Base-by-base conservation (phyloP, 2,888 invertebrate species). In the Eurytoma californica region DNA sequence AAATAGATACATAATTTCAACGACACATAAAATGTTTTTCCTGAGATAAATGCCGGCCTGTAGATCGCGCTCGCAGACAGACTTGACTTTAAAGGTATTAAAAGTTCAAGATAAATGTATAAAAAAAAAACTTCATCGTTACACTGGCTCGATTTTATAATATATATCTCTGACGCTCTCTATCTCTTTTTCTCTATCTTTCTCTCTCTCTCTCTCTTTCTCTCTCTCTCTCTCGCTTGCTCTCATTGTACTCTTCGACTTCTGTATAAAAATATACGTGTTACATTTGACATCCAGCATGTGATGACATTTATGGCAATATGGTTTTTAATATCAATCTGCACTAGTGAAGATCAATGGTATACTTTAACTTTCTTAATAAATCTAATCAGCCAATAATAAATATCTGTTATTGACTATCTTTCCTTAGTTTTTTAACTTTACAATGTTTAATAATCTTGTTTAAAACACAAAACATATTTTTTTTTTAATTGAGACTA, bases 201-300 rank as follows among this genome's bases (percentile, higher is more conserved):
- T 67, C 16, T 20, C 16, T 65, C n/a, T n/a, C 13, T 49, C 69
- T 39, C 47, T 68, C 28, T 24, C 20, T 55, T 53, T 65, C 49
- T 9, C 18, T 39, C 39, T 58, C 18, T 39, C 14, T 39, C 30
- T 57, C 57, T 57, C 14, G 13, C 69, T 39, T 61, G 9, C 7
- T 39, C 9, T 39, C 39, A 39, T 39, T 67, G 58, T 70, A 63
- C 51, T 69, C 61, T 60, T 39, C 66, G 51, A 55, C 58, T 57
- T 76, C 67, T 77, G 69, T 81, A 81, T 81, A 79, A 81, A 81
- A 81, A 81, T 81, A 81, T 80, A 80, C 78, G 63, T n/a, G 72
- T 47, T 47, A 39, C 28, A 39, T 72, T 61, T 57, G 28, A 67
- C 61, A n/a, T 65, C 51, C 70, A 77, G 77, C 73, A 61, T 57